Conservation (phyloP, 2,888 invertebrate genomes). For the Drosophila meridiana region DNA sequence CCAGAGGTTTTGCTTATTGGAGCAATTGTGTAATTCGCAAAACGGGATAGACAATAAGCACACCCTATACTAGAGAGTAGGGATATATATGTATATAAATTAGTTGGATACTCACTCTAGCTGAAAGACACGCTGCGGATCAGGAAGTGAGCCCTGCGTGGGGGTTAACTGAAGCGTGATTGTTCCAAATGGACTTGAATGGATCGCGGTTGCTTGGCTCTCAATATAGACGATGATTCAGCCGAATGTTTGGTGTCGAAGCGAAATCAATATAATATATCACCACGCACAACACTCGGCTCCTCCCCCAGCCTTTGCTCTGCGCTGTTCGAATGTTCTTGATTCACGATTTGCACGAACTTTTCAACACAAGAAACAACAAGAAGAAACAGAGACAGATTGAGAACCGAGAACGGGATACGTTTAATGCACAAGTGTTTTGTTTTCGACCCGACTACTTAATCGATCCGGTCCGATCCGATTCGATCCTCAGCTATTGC, state of each 20-base stretch:
- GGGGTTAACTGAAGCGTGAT: conserved; percentile 19
- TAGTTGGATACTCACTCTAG: conserved; percentile 21
- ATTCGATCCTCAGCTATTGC: conserved; percentile 49
- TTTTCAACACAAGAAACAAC: conserved; percentile 44
- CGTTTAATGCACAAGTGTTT: conserved; percentile 51
- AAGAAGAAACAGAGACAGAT: conserved; percentile 20
- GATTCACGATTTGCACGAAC: conserved; percentile 42
- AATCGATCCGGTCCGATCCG: conserved; percentile 20
- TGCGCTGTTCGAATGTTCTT: conserved; percentile 17
- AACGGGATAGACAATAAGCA: background rate
- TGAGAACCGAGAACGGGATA: conserved; percentile 13
- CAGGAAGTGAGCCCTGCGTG: conserved; percentile 14
- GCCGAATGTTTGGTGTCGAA: conserved; percentile 42
- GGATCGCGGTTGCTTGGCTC: conserved; percentile 21
- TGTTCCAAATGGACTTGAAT: conserved; percentile 11
- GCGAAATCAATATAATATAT: conserved; percentile 66
- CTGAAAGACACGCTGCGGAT: conserved; percentile 12
- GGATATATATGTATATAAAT: background rate
- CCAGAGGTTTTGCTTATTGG: conserved; percentile 25
- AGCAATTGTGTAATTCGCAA: conserved; percentile 56
- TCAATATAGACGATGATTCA: conserved; percentile 78
- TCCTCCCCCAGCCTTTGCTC: background rate
- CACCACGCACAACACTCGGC: conserved; percentile 35
- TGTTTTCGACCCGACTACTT: conserved; percentile 26
- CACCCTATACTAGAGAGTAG: background rate